Evolutionary conservation across 2,113 vertebrate species (phyloP).

Genomic region (Corydoras maculifer): DNA sequence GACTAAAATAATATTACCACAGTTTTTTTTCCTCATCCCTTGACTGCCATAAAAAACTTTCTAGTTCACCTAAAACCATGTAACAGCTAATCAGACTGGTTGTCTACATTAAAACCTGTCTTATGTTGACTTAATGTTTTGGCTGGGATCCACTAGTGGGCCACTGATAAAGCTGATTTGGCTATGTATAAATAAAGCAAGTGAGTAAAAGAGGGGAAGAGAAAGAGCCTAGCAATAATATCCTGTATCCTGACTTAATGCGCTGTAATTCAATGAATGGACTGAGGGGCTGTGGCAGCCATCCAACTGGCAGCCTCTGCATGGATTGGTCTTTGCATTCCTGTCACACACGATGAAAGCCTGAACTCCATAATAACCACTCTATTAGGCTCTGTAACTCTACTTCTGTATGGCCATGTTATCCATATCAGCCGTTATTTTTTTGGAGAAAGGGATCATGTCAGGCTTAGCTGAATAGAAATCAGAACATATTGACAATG

Average conservation of each 20-base stretch:
- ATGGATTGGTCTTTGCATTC: slow-evolving; percentile 28
- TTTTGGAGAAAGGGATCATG: too few relatives aligned
- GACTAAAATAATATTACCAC: slow-evolving; percentile 10
- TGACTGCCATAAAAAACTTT: not conserved
- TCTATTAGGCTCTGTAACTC: too few relatives aligned
- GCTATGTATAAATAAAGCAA: slow-evolving; percentile 4
- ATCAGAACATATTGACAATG: too few relatives aligned
- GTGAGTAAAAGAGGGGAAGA: slow-evolving; percentile 37
- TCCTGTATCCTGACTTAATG: slow-evolving; percentile 48
- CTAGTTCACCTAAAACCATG: not conserved
- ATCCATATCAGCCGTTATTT: too few relatives aligned
- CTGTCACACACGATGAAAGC: slow-evolving; percentile 35
- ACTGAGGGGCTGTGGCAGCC: slow-evolving; percentile 38
- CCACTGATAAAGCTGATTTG: slow-evolving; percentile 9
- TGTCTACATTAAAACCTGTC: too few relatives aligned
- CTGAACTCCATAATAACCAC: too few relatives aligned
- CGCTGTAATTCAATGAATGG: slow-evolving; percentile 44
- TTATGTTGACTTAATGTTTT: not conserved
- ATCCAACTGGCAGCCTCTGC: slow-evolving; percentile 40
- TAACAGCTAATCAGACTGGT: slow-evolving; percentile 5
- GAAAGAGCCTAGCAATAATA: slow-evolving; percentile 46
- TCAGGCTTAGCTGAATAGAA: too few relatives aligned
- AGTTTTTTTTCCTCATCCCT: not conserved
- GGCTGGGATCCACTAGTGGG: not conserved
- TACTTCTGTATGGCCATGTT: too few relatives aligned